Conservation (phyloP, 2,113 vertebrate species). For the Tricholaema leucomelas region DNA sequence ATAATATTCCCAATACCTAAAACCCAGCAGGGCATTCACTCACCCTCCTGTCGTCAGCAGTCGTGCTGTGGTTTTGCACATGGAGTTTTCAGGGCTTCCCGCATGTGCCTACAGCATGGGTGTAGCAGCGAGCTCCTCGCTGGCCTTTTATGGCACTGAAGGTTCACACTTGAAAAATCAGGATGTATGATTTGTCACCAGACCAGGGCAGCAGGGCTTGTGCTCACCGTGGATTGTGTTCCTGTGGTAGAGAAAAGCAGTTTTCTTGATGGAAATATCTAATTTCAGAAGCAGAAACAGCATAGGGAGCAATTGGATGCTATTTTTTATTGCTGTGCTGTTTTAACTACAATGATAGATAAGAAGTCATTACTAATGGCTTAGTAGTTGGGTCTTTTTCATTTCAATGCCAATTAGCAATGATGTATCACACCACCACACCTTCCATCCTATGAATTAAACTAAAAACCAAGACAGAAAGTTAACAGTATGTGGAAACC, state of each 20-base stretch:
- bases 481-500: background rate
- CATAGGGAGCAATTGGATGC: background rate
- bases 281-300: background rate
- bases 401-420: background rate
- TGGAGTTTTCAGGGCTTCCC: background rate
- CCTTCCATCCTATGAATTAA: background rate
- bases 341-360: background rate
- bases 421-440: background rate
- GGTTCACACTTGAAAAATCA: rapidly evolving
- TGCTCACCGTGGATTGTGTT: rapidly evolving
- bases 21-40: background rate
- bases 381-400: background rate
- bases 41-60: background rate
- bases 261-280: background rate
- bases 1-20: rapidly evolving
- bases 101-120: background rate
- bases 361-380: background rate
- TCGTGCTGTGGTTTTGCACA: rapidly evolving
- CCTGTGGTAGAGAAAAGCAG: rapidly evolving
- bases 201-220: rapidly evolving
- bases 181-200: rapidly evolving
- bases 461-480: background rate
- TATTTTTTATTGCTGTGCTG: background rate
- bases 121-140: no score
- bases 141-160: background rate